Evolutionary conservation across 2,797 vertebrate species (phyloP), one percentile per base, ranked within the genome.

Genomic region (Rhincodon typus): DNA sequence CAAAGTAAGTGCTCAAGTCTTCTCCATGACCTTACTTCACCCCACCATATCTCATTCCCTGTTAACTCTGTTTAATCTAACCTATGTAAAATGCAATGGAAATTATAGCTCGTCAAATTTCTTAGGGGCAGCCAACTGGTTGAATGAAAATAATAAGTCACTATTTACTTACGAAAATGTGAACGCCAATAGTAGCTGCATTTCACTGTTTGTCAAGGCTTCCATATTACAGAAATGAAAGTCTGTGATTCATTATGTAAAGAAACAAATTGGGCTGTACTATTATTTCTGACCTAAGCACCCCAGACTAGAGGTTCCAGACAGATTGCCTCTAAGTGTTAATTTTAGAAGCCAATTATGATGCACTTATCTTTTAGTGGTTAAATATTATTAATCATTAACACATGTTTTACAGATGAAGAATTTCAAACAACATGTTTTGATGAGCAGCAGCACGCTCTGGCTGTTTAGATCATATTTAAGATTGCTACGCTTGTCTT

Each of bases 271-370:
- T 95, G 70, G 30, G 50, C 6, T 57, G 70, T 19, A 6, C 30
- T 74, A 95, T 95, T 95, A 95, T 95, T 95, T 34, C 72, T 95
- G 94, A 95, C 94, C 94, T 95, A 77, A 77, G 94, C 27, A 77
- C 67, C 94, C 94, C 72, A 95, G 94, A 95, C 94, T 57, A 70
- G 70, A 77, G 46, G 70, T 95, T 77, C 94, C 94, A 95, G 94
- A 95, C 94, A 95, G 94, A 95, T 95, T 95, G 94, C 94, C 50
- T 77, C 94, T 95, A 95, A 95, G 94, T 95, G 94, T 95, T 95
- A 95, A 95, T 95, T 95, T 53, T 95, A 95, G 94, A 66, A 66
- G 88, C 46, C 30, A 46, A 77, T 95, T 95, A 95, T 95, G 70
- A 77, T 57, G 70, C 34, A 25, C 69, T 95, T 95, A 95, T 95